Base-by-base conservation (phyloP, 1,140 invertebrate genomes). In the Atta texana region DNA sequence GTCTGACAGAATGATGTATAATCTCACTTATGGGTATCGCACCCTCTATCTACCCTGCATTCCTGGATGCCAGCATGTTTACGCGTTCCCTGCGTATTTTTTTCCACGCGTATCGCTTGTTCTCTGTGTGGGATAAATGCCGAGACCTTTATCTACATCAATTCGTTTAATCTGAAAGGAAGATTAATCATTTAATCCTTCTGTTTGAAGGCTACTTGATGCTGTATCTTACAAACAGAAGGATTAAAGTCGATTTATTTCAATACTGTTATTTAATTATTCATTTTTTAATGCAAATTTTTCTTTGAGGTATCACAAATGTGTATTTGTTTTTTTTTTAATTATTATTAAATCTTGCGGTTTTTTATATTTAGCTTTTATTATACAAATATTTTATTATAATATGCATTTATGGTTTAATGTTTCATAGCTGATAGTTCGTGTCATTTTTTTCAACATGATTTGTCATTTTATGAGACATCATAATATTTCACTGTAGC, bases 1-100 rank as follows among this genome's bases (percentile, higher is more conserved):
- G 21, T 63, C 34, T 61, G 88, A 89, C 86, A 74, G 88, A 81
- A 81, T 81, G 88, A 88, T 76, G 75, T 81, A 89, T 86, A 89
- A 88, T 88, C 75, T 86, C 44, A 21, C 69, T 84, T 84, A 75
- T 84, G 57, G 59, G 39, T 84, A 84, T 84, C 69, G 80, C 55
- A 75, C 39, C 68, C 24, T n/a, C 80, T 49, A 31, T 18, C 39
- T 39, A 57, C 18, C 55, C 80, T 39, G 80, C 80, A 75, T 84
- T 84, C 69, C 28, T n/a, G 24, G 55, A n/a, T 18, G 24, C 55
- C 80, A 31, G 55, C 39, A 34, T 82, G 80, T 84, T 82, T 61
- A 69, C 39, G 66, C 66, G 34, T 82, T 74, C 14, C 18, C 18
- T 28, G 68, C 7, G 24, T 61, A 63, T 63, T 74, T 82, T 74